Percentiles rank a stretch among this genome's conserved stretches.
phyloP scores from a whole-genome alignment of 2,888 invertebrate genomes.

The Polyploca ridens region DNA sequence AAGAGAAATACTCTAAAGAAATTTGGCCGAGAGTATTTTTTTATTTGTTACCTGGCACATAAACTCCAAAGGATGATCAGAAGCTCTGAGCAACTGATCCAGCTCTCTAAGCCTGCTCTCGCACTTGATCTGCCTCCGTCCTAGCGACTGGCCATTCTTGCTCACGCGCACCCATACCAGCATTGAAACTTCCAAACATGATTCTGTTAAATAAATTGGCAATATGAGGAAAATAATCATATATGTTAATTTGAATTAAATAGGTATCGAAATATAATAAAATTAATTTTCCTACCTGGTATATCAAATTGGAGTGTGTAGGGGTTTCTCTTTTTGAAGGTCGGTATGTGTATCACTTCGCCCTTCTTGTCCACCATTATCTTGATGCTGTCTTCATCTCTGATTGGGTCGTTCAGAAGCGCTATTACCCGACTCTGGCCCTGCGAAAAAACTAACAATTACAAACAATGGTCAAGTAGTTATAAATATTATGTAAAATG shows the following conservation, averaged over 20 bases:
- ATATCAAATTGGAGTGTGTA: constrained; percentile 93
- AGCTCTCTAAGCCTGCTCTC: constrained; percentile 93
- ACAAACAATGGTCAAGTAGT: too few relatives aligned
- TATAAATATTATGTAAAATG: too few relatives aligned
- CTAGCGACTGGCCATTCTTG: constrained; percentile 91
- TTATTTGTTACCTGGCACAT: constrained; percentile 90
- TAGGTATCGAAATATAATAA: constrained; percentile 7
- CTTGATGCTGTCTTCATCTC: constrained; percentile 90
- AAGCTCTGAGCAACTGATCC: constrained; percentile 90
- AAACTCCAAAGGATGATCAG: constrained; percentile 93
- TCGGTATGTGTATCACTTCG: constrained; percentile 89
- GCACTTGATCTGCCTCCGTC: constrained; percentile 94
- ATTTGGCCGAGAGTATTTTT: too few relatives aligned
- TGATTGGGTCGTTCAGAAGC: constrained; percentile 90
- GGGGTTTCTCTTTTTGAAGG: constrained; percentile 92
- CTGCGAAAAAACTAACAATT: constrained; percentile 63
- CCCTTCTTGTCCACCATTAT: constrained; percentile 93
- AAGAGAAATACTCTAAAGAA: too few relatives aligned
- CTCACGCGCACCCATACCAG: constrained; percentile 92
- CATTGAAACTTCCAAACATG: constrained; percentile 92
- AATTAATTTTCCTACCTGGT: constrained; percentile 81
- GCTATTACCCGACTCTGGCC: constrained; percentile 93
- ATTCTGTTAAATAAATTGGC: constrained; percentile 76
- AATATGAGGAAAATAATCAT: neutral
- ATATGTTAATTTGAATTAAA: neutral